Evolutionary conservation across 2,113 vertebrate genomes (phyloP).

Genomic region (Todiramphus chloris): DNA sequence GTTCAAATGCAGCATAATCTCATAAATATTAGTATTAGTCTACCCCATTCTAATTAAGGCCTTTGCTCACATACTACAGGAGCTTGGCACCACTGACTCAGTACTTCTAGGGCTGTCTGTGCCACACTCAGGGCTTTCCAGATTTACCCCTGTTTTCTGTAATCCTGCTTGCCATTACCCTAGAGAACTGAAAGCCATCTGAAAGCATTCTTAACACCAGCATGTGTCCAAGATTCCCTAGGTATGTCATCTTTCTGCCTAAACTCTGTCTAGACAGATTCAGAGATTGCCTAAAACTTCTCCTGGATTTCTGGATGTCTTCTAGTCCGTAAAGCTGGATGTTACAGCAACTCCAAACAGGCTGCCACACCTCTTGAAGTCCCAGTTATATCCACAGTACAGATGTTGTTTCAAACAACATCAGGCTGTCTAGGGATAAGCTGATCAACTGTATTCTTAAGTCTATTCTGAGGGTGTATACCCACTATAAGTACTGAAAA

Average conservation of each 20-base stretch:
- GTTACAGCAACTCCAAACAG: not conserved
- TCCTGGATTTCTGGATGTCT: conserved; percentile 11
- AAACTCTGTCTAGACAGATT: conserved; percentile 16
- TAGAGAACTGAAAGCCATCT: not conserved
- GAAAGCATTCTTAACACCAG: not conserved
- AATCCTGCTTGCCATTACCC: not conserved
- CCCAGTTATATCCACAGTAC: not conserved
- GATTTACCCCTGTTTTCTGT: not conserved
- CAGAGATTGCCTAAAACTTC: not conserved
- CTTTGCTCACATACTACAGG: not conserved
- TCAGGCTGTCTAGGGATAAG: not conserved
- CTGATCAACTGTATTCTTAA: not conserved
- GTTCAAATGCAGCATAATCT: not conserved
- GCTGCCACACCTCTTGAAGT: not conserved
- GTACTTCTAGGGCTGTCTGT: not conserved
- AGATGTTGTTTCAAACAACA: not conserved
- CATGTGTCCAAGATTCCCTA: not conserved
- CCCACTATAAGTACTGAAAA: not conserved
- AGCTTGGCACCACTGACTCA: not conserved
- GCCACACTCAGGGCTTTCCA: not conserved
- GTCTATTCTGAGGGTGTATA: not conserved
- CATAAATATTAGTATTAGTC: not conserved
- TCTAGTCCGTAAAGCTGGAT: not conserved
- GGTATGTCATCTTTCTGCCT: conserved; percentile 1
- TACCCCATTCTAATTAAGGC: not conserved